These are phyloP conservation scores for Psettodes erumei DNA, from an alignment of 2,113 vertebrate genomes.

Conservation along the genomic window DNA sequence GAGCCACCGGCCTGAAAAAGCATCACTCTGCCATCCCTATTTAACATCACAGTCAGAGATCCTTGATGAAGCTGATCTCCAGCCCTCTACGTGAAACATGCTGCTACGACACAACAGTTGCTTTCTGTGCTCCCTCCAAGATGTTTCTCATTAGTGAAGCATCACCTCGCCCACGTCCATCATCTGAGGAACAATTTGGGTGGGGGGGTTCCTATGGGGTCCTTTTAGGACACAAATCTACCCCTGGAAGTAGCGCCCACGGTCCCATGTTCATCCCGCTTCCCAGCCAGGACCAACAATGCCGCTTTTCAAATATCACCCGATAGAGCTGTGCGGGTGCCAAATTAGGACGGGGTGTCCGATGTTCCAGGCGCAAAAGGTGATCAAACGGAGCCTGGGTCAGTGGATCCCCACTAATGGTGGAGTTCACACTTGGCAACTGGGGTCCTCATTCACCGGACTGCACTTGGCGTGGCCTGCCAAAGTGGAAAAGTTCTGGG, in stretches of 20 bases:
- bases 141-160: conserved; percentile 67
- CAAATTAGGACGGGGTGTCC: conserved; percentile 69
- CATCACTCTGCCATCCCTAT: conserved; percentile 31
- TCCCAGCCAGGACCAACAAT: conserved; percentile 72
- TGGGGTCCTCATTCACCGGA: conserved; percentile 37
- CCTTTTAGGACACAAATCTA: conserved; percentile 51
- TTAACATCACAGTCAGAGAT: conserved; percentile 30
- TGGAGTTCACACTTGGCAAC: conserved; percentile 67
- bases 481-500: conserved; percentile 38
- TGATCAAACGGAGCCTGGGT: conserved; percentile 71
- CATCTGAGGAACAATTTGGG: conserved; percentile 45
- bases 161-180: conserved; percentile 40
- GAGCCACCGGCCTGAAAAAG: background rate
- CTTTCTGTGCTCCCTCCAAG: conserved; percentile 34
- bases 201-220: conserved; percentile 45
- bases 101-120: conserved; percentile 18
- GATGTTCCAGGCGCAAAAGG: conserved; percentile 54
- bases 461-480: conserved; percentile 13
- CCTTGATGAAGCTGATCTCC: conserved; percentile 31
- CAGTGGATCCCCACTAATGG: conserved; percentile 66
- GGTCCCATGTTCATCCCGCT: conserved; percentile 46
- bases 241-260: conserved; percentile 23
- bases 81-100: conserved; percentile 33
- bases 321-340: conserved; percentile 22
- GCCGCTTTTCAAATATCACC: conserved; percentile 71